Percentiles rank a stretch among this genome's conserved stretches.
Conservation (phyloP, 2,888 invertebrate genomes). For the Drosophila monieri region DNA sequence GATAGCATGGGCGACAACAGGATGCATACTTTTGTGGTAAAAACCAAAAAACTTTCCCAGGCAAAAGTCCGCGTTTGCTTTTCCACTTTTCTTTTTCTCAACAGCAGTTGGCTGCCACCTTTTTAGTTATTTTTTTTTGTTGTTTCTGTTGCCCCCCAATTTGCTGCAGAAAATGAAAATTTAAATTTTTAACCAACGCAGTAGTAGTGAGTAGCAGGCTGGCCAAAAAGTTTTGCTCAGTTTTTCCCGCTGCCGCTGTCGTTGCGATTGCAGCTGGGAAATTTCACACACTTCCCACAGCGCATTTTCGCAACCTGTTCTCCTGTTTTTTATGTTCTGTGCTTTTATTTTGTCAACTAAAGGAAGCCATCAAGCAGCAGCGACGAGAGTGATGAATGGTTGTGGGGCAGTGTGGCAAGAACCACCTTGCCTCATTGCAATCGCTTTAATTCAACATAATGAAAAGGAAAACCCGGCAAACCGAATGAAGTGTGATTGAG, state of each 20-base stretch:
- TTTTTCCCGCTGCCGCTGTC: constrained; percentile 17
- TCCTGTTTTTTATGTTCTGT: constrained; percentile 37
- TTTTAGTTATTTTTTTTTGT: constrained; percentile 5
- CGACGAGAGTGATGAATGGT: constrained; percentile 57
- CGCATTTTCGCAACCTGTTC: constrained; percentile 61
- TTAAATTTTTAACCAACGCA: constrained; percentile 78
- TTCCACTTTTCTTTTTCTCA: constrained; percentile 33
- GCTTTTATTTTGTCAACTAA: constrained; percentile 53
- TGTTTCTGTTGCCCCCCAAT: constrained; percentile 54
- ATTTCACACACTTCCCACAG: constrained; percentile 78
- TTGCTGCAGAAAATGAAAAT: constrained; percentile 76
- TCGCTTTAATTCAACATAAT: constrained; percentile 61
- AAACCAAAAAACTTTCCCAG: constrained; percentile 41
- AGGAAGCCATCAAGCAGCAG: constrained; percentile 37
- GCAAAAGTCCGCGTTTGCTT: constrained; percentile 49
- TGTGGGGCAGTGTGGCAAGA: neutral
- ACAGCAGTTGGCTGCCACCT: constrained; percentile 5
- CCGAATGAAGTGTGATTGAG: constrained; percentile 51
- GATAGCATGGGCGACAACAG: constrained; percentile 16
- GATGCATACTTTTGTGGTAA: constrained; percentile 57
- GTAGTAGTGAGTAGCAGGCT: constrained; percentile 28
- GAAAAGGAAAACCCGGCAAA: constrained; percentile 41
- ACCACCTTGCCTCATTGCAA: constrained; percentile 9
- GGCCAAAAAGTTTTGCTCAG: constrained; percentile 60
- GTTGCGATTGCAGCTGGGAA: constrained; percentile 65